A percentile compares a stretch with the other conserved stretches of the same genome.
Evolutionary conservation across 2,888 invertebrate genomes (phyloP).

Genomic region (Lissocephala sabroskyi): DNA sequence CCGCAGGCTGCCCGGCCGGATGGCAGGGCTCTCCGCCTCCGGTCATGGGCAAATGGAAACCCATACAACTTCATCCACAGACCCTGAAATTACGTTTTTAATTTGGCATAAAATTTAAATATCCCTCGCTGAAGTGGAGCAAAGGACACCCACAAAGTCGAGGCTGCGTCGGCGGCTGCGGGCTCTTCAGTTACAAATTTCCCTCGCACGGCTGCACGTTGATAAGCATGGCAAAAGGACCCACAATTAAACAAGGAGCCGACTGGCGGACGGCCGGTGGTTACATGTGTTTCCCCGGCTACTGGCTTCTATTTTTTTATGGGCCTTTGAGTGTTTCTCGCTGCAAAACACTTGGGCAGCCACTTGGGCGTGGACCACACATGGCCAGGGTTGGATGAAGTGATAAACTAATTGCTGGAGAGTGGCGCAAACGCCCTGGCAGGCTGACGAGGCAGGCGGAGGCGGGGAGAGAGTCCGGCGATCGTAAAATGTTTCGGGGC

Average conservation of each 20-base stretch:
- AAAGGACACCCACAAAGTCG: slow-evolving; percentile 30
- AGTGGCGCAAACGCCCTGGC: slow-evolving; percentile 12
- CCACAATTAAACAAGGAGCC: slow-evolving; percentile 42
- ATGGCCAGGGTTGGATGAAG: slow-evolving; percentile 32
- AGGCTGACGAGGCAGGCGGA: slow-evolving; percentile 16
- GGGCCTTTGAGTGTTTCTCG: slow-evolving; percentile 6
- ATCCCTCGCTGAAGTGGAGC: slow-evolving; percentile 28
- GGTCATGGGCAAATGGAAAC: not conserved
- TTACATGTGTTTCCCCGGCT: slow-evolving; percentile 38
- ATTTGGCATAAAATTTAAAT: slow-evolving; percentile 60
- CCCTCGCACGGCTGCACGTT: slow-evolving; percentile 25
- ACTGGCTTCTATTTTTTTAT: slow-evolving; percentile 21
- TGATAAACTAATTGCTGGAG: slow-evolving; percentile 51
- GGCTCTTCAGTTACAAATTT: slow-evolving; percentile 36
- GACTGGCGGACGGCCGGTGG: not conserved
- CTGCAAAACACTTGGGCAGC: not conserved
- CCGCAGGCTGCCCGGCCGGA: slow-evolving; percentile 3
- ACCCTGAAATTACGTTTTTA: slow-evolving; percentile 54
- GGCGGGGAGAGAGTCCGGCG: slow-evolving; percentile 6
- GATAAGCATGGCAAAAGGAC: slow-evolving; percentile 36
- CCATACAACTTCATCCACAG: slow-evolving; percentile 29
- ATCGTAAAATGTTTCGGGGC: slow-evolving; percentile 3
- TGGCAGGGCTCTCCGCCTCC: slow-evolving; percentile 2
- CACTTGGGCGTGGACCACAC: slow-evolving; percentile 55
- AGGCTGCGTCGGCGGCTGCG: too few species aligned